These are phyloP conservation scores for Montifringilla adamsi DNA, from an alignment of 2,113 vertebrate species.

Conservation along the genomic window DNA sequence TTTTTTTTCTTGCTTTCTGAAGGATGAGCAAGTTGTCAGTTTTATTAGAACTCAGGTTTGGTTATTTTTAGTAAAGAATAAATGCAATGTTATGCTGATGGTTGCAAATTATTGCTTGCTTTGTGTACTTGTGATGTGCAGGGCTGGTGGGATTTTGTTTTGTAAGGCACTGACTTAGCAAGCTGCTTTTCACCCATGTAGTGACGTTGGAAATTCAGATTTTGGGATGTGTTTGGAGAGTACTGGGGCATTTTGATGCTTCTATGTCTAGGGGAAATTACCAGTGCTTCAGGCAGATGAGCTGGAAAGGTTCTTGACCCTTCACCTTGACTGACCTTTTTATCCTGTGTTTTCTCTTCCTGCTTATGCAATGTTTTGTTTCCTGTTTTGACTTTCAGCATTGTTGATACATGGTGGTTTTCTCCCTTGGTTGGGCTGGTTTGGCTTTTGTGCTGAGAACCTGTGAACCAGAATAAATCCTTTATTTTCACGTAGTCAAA, in stretches of 20 bases:
- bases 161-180: not conserved
- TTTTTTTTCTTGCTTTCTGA: not conserved
- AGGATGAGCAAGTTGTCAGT: not conserved
- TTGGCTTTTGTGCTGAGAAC: not conserved
- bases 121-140: not conserved
- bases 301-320: not conserved
- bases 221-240: not conserved
- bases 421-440: not conserved
- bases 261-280: not conserved
- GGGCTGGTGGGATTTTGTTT: not conserved
- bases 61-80: slow-evolving; percentile 1
- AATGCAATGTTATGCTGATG: not conserved
- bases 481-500: not conserved
- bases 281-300: not conserved
- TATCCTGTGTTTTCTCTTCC: not conserved
- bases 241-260: not conserved
- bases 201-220: not conserved
- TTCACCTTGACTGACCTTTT: not conserved
- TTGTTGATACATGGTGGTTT: not conserved
- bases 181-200: not conserved
- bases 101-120: not conserved
- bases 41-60: not conserved
- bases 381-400: not conserved
- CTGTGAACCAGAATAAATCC: not conserved
- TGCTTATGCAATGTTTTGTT: not conserved